Conservation (phyloP, 2,113 vertebrate species). For the Nipponia nippon region DNA sequence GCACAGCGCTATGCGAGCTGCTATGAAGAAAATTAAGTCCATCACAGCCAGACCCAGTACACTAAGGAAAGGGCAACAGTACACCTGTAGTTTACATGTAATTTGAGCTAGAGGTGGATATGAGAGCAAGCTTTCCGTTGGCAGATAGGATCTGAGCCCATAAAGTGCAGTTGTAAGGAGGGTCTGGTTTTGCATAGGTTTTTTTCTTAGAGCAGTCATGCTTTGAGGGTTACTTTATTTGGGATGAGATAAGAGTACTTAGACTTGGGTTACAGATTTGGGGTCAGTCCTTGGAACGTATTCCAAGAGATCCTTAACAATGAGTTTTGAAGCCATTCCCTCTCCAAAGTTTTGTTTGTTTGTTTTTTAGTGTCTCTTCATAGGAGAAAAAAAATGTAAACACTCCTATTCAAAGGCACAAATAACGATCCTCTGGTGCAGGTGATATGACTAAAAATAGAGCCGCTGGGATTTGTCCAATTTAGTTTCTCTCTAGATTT, state of each 20-base stretch:
- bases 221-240: background rate
- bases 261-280: background rate
- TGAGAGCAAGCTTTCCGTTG: background rate
- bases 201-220: background rate
- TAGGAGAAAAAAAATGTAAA: background rate
- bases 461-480: background rate
- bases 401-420: background rate
- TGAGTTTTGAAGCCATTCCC: background rate
- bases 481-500: background rate
- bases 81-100: background rate
- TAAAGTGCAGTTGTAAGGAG: background rate
- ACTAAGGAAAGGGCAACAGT: background rate
- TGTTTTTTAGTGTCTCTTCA: background rate
- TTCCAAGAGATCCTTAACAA: background rate
- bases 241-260: background rate
- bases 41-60: background rate
- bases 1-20: background rate
- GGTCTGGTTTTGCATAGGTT: background rate
- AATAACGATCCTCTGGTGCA: background rate
- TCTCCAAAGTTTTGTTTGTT: background rate
- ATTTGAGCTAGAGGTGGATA: background rate
- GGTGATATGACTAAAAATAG: constrained; percentile 4
- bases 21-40: background rate
- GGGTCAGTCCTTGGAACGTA: background rate
- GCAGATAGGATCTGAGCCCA: background rate